Base-by-base conservation (phyloP, 2,113 vertebrate species). In the Bufo gargarizans region DNA sequence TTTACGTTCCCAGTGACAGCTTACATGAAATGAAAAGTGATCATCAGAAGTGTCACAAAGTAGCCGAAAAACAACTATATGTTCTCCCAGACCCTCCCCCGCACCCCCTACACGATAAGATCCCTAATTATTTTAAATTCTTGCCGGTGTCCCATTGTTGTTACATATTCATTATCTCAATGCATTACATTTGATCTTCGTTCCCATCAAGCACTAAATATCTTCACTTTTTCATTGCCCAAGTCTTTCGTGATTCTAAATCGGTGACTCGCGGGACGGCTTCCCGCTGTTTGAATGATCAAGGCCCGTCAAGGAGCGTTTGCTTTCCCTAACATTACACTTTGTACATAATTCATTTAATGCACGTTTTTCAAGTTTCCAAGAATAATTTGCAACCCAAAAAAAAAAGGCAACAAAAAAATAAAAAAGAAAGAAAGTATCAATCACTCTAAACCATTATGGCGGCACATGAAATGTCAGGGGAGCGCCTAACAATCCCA, bases 261-360 rank as follows among this genome's bases (percentile, higher is more conserved):
- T 77, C 80, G 59, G n/a, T 61, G 87, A 83, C 69, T 76, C 74
- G 87, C 53, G 58, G 67, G 87, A 88, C 58, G 87, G 87, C 87
- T 65, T 50, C 87, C 74, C 63, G 87, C 87, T 88, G 87, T n/a
- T 88, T 77, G 74, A 20, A 88, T 88, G 87, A 88, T 88, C 87
- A 88, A 88, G 87, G 87, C 55, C 59, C 72, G 87, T 88, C 87
- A 88, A 13, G 72, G 22, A 77, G 82, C 16, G 87, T 88, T 88
- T 83, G 80, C 80, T 83, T 33, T 77, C 61, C 69, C 71, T 47
- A 88, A 83, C 63, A 88, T 88, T 88, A 88, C 7, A 65, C 87
- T 88, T 88, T 88, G 87, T 88, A 83, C 87, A 88, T 88, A 83
- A 88, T 88, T 88, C 87, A 88, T 88, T 65, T 77, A 76, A 77